Evolutionary conservation across 2,113 vertebrate genomes (phyloP).

Genomic region (Colius striatus): DNA sequence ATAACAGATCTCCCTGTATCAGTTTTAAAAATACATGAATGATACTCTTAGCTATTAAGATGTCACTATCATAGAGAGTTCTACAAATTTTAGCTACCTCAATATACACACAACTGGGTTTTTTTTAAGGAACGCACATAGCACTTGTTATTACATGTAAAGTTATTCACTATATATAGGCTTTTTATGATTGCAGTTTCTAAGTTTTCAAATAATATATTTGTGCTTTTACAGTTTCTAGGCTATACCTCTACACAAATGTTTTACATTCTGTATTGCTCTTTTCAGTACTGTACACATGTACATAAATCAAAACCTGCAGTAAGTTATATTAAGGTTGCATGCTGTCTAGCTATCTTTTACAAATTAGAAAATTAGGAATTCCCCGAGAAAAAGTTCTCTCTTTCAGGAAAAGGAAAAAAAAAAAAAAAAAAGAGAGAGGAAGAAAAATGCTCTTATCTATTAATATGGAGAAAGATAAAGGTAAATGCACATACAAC

Average conservation of each 20-base stretch:
- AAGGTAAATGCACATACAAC: background rate
- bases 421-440: background rate
- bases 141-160: background rate
- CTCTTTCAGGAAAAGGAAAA: background rate
- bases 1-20: background rate
- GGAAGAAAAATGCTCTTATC: background rate
- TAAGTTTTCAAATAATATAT: background rate
- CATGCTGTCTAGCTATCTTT: background rate
- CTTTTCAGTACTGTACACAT: background rate
- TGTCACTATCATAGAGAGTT: background rate
- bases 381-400: background rate
- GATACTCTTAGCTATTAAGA: conserved; percentile 14
- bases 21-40: background rate
- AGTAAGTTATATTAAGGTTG: background rate
- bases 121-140: background rate
- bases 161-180: background rate
- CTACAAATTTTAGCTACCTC: conserved; percentile 11
- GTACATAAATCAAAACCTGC: background rate
- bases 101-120: background rate
- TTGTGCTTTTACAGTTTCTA: background rate
- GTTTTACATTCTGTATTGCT: background rate
- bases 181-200: background rate
- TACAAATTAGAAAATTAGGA: background rate
- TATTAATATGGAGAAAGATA: background rate
- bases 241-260: background rate